phyloP scores from a whole-genome alignment of 2,113 vertebrate species.

The Hystrix brachyura region DNA sequence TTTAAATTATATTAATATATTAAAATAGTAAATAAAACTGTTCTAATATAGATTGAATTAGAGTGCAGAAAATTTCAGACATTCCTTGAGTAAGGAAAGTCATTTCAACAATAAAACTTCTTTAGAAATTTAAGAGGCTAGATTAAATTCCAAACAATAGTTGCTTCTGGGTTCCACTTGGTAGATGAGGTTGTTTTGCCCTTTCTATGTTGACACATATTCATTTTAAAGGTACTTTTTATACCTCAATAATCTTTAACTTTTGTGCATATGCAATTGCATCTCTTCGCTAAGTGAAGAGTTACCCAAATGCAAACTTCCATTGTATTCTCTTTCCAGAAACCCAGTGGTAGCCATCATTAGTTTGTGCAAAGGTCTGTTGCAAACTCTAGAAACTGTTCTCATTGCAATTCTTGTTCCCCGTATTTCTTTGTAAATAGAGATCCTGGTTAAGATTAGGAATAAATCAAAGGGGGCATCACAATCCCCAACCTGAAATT shows the following conservation, averaged over 20 bases:
- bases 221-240: not conserved
- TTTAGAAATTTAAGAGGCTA: not conserved
- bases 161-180: not conserved
- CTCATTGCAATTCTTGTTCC: not conserved
- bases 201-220: not conserved
- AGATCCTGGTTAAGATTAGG: not conserved
- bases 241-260: not conserved
- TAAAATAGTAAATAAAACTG: not conserved
- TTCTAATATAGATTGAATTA: not conserved
- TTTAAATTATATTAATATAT: not conserved
- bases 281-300: not conserved
- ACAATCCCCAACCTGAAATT: too few species aligned
- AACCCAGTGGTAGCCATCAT: not conserved
- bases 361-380: not conserved
- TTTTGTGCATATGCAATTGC: not conserved
- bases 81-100: not conserved
- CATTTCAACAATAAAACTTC: slow-evolving; percentile 16
- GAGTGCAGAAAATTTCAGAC: not conserved
- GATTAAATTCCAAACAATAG: not conserved
- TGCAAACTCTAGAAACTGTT: not conserved
- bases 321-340: not conserved
- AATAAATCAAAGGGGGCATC: not conserved
- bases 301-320: not conserved
- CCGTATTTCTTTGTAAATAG: not conserved
- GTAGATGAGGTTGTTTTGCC: not conserved